These are phyloP conservation scores for Trichogramma evanescens DNA, from an alignment of 2,888 invertebrate species.

Conservation along the genomic window DNA sequence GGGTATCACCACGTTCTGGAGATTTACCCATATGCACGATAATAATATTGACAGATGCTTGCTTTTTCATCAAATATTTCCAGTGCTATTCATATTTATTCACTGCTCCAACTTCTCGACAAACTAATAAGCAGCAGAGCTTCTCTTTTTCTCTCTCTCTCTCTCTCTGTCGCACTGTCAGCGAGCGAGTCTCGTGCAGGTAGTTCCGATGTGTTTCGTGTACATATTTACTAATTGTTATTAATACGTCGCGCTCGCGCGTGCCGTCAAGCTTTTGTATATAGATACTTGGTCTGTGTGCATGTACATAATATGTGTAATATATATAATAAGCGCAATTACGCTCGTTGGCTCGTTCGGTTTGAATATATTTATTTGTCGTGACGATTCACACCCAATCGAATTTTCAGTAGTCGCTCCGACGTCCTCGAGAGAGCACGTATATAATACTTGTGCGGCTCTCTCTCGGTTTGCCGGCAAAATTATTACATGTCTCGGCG, in stretches of 20 bases:
- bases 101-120: conserved; percentile 18
- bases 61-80: conserved; percentile 21
- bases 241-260: conserved; percentile 22
- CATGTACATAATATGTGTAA: neutral
- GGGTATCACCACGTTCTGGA: too few relatives aligned
- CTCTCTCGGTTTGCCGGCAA: too few relatives aligned
- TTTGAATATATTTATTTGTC: too few relatives aligned
- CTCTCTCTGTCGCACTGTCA: too few relatives aligned
- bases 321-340: neutral
- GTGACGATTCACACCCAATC: too few relatives aligned
- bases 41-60: conserved; percentile 21
- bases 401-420: too few relatives aligned
- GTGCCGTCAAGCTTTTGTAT: conserved; percentile 2
- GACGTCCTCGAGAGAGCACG: too few relatives aligned
- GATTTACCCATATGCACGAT: neutral
- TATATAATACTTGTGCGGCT: too few relatives aligned
- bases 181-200: too few relatives aligned
- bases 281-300: too few relatives aligned
- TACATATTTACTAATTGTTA: conserved; percentile 22
- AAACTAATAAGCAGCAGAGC: conserved; percentile 5
- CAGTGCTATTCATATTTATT: conserved; percentile 21
- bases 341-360: neutral
- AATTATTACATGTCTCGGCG: too few relatives aligned
- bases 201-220: neutral
- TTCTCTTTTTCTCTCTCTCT: neutral